Percentiles rank a stretch among this genome's conserved stretches.
Evolutionary conservation across 92 coral and sea anemone species (phyloP).

Genomic region (Epizoanthus illoricatus): DNA sequence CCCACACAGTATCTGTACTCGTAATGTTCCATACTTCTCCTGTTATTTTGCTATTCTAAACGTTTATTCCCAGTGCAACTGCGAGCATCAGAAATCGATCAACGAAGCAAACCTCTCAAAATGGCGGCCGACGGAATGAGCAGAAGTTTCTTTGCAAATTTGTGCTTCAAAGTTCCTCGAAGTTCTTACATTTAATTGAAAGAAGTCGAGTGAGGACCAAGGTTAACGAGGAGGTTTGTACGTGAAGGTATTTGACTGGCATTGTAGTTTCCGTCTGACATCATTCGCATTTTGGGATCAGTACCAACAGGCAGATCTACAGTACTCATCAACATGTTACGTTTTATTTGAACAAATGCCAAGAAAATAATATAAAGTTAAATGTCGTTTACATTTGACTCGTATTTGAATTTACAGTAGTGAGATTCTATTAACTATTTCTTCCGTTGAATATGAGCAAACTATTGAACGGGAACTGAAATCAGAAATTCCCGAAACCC

Average conservation of each 20-base stretch:
- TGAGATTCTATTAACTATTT: too few relatives aligned
- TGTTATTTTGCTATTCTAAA: not conserved
- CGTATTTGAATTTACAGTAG: too few relatives aligned
- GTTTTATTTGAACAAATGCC: too few relatives aligned
- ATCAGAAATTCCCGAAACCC: too few relatives aligned
- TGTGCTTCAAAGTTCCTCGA: conserved; percentile 15
- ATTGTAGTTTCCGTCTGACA: not conserved
- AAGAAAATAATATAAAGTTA: too few relatives aligned
- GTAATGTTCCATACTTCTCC: not conserved
- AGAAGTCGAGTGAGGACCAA: conserved; percentile 29
- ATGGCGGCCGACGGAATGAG: conserved; percentile 6
- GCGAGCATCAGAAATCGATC: conserved; percentile 5
- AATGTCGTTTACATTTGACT: too few relatives aligned
- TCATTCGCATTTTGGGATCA: not conserved
- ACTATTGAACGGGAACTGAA: too few relatives aligned
- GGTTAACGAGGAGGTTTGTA: conserved; percentile 15
- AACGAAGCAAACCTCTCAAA: conserved; percentile 7
- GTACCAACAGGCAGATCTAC: not conserved
- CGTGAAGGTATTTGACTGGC: conserved; percentile 2
- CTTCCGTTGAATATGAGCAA: too few relatives aligned
- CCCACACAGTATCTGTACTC: not conserved
- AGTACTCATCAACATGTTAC: not conserved
- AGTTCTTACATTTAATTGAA: conserved; percentile 28
- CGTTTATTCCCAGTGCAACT: not conserved
- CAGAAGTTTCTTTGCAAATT: too few relatives aligned